Evolutionary conservation across 2,888 invertebrate genomes (phyloP), one percentile per base, ranked within the genome.

Genomic region (Meiosimyza platycephala): DNA sequence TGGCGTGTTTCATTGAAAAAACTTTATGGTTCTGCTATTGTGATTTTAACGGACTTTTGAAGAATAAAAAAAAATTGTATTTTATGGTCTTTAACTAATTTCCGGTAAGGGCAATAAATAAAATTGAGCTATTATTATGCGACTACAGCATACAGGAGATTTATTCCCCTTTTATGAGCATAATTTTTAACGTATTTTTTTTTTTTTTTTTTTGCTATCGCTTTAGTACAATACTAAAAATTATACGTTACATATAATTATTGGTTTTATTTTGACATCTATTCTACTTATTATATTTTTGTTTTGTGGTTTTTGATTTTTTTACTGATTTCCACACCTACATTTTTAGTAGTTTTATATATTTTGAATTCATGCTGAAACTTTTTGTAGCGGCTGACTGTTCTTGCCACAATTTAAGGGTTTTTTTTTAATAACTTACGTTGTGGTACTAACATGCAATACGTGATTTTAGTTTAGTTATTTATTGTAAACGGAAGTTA

Each of bases 11-110:
- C 18, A 18, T 63, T 50, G 13, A 22, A 48, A 50, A 50, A 63
- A 47, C 47, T 65, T 48, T n/a, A 16, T 67, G 51, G 66, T 67
- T 74, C 52, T 74, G 73, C 54, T 71, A 71, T 68, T 52, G 71
- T 68, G 71, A 74, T 71, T 74, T 74, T 71, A 74, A 74, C 74
- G 74, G 59, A 59, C 52, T 50, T 72, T 74, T 68, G 64, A 54
- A 47, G 55, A 40, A n/a, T n/a, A n/a, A 40, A 40, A 40, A 40
- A 40, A 40, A 40, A 6, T 9, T 40, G 6, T 40, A 40, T 40
- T 40, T 9, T 63, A 70, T 47, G 54, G 70, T 47, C 22, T 70
- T 70, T 70, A 60, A 69, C 22, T 40, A 52, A 62, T 70, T 70
- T 70, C 62, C 70, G 70, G 52, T 62, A 13, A 47, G 50, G 64